Evolutionary conservation across 2,888 invertebrate genomes (phyloP).

Genomic region (Noctua janthe): DNA sequence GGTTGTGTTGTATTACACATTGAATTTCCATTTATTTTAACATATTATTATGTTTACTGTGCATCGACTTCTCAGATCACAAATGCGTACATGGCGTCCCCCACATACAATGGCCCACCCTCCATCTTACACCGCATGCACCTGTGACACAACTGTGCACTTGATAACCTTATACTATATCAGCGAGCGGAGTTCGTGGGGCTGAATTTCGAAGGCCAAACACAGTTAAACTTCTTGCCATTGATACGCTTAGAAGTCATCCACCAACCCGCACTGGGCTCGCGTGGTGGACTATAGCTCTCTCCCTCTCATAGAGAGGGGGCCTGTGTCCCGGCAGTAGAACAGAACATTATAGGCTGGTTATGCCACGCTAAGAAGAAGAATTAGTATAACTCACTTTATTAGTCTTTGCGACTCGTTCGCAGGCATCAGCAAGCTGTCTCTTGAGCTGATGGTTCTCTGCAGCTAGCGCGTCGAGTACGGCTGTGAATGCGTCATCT

Average conservation of each 20-base stretch:
- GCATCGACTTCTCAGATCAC: background rate
- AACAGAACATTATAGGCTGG: background rate
- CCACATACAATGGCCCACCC: background rate
- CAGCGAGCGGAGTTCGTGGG: background rate
- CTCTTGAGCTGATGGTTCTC: constrained; percentile 96
- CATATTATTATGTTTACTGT: background rate
- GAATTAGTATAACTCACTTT: constrained; percentile 81
- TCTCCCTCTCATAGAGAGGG: background rate
- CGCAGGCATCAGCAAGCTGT: constrained; percentile 95
- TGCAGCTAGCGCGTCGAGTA: constrained; percentile 95
- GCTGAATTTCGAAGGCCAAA: background rate
- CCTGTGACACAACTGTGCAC: background rate
- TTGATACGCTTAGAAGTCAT: background rate
- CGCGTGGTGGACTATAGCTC: background rate
- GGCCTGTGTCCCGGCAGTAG: background rate
- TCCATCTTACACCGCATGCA: background rate
- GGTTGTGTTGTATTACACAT: background rate
- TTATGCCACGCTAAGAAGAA: background rate
- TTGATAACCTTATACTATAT: background rate
- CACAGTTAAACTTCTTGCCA: background rate
- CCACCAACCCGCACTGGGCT: background rate
- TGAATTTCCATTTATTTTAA: background rate
- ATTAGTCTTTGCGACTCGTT: constrained; percentile 95
- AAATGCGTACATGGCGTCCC: background rate
- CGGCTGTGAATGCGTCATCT: constrained; percentile 94